These are phyloP conservation scores for Baryphthengus martii DNA, from an alignment of 2,113 vertebrate genomes.

Conservation along the genomic window DNA sequence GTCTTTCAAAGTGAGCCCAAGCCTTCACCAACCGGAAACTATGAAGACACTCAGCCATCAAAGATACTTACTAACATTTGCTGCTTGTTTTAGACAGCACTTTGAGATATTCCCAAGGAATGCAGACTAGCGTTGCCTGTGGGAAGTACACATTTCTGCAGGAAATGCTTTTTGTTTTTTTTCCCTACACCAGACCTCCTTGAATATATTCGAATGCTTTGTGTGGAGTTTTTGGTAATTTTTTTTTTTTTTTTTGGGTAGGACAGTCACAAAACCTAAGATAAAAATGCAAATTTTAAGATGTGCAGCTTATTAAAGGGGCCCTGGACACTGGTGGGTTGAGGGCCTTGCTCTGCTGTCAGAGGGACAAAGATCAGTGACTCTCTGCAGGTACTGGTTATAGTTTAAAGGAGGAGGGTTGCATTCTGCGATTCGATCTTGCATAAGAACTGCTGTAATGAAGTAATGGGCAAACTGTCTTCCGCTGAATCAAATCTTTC, in stretches of 20 bases:
- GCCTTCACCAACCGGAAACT: background rate
- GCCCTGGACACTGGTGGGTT: background rate
- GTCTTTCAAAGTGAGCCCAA: background rate
- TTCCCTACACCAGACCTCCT: background rate
- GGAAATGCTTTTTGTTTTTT: background rate
- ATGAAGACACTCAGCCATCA: background rate
- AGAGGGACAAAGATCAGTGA: background rate
- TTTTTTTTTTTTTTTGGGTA: background rate
- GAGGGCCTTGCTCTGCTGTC: background rate
- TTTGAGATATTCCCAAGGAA: background rate
- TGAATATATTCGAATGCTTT: background rate
- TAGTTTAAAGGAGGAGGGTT: background rate
- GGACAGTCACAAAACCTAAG: background rate
- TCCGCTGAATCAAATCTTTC: background rate
- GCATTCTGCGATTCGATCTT: background rate
- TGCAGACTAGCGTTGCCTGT: background rate
- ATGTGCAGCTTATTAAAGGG: background rate
- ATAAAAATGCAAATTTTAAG: background rate
- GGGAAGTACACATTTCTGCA: background rate
- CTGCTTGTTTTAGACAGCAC: background rate
- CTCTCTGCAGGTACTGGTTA: background rate
- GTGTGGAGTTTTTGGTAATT: background rate
- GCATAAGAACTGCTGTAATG: background rate
- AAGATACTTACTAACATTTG: background rate
- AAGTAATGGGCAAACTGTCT: background rate